Conservation (phyloP, 2,113 vertebrate genomes). For the Coturnix japonica region DNA sequence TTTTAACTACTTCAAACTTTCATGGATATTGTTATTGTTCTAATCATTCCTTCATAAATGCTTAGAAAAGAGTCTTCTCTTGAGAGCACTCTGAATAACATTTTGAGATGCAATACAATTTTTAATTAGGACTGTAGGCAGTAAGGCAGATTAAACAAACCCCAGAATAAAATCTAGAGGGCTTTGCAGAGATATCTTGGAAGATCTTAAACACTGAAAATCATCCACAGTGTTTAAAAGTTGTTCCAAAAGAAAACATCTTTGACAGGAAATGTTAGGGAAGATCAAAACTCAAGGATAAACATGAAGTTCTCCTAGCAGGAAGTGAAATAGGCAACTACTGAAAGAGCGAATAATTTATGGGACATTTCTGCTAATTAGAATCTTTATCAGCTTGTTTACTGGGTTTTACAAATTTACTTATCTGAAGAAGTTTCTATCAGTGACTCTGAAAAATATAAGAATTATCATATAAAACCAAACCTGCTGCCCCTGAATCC, state of each 20-base stretch:
- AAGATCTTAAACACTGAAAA: background rate
- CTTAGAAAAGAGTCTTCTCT: background rate
- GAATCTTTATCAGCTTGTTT: background rate
- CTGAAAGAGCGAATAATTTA: background rate
- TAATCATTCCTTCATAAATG: background rate
- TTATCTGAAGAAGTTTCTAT: background rate
- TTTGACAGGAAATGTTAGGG: background rate
- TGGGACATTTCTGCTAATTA: background rate
- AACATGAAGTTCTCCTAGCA: background rate
- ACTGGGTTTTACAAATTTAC: background rate
- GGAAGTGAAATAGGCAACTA: background rate
- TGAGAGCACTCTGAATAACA: background rate
- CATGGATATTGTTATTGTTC: slow-evolving; percentile 6
- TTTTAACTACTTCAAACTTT: background rate
- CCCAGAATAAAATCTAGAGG: background rate
- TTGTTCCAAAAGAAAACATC: background rate
- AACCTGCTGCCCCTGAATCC: background rate
- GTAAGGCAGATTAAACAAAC: background rate
- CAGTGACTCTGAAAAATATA: background rate
- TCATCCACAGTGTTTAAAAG: background rate
- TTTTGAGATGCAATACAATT: background rate
- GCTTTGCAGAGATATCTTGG: background rate
- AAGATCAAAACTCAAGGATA: background rate
- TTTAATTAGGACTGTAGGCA: background rate
- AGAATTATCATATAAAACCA: background rate